These are phyloP conservation scores for Colletes gigas DNA, from an alignment of 1,140 invertebrate species.

Conservation along the genomic window DNA sequence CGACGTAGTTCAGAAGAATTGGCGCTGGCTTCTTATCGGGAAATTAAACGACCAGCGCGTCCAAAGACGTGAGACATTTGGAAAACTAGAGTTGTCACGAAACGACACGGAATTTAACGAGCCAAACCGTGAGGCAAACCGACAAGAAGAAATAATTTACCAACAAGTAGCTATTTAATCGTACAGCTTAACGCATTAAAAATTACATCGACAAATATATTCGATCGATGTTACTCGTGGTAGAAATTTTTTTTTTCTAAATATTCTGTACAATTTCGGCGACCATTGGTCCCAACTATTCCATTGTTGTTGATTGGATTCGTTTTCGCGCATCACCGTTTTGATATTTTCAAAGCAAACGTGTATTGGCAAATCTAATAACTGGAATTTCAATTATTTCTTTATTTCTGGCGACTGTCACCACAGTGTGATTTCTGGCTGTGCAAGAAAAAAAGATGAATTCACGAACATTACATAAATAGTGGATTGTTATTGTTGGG, in stretches of 20 bases:
- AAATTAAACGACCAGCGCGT: background rate
- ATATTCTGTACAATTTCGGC: background rate
- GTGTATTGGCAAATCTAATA: background rate
- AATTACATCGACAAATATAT: too few species aligned
- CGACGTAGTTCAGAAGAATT: background rate
- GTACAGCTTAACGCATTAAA: too few species aligned
- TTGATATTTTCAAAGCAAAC: background rate
- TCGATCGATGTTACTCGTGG: too few species aligned
- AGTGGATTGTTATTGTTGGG: background rate
- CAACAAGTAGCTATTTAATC: too few species aligned
- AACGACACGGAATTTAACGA: too few species aligned
- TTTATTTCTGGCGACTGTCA: constrained; percentile 1
- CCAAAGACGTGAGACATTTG: too few species aligned
- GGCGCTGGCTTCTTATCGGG: background rate
- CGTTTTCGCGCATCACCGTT: background rate
- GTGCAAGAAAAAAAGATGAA: too few species aligned
- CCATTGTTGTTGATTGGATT: too few species aligned
- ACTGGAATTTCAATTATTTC: constrained; percentile 7
- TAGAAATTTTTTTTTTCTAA: too few species aligned
- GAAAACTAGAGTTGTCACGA: too few species aligned
- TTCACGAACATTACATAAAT: background rate
- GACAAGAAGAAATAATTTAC: too few species aligned
- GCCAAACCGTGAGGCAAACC: too few species aligned
- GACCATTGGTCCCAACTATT: background rate
- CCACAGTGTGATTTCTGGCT: background rate